Conservation (phyloP, 1,140 invertebrate genomes). For the Ylistrum balloti region DNA sequence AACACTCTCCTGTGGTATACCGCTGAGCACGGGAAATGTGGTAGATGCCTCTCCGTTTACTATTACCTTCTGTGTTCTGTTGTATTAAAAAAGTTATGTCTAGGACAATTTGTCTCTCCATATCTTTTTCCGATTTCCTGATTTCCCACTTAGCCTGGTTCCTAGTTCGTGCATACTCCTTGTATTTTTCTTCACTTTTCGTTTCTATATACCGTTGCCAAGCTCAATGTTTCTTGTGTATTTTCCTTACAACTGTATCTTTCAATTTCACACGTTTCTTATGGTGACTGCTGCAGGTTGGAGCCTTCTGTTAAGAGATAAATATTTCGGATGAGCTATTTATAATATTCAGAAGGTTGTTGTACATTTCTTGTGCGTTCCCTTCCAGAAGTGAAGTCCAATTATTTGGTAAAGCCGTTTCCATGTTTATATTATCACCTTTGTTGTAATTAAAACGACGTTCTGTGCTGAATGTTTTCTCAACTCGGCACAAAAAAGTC, state of each 20-base stretch:
- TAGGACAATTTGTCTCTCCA: too few species aligned
- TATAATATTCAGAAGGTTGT: not conserved
- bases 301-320: not conserved
- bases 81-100: too few species aligned
- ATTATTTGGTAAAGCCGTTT: not conserved
- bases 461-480: not conserved
- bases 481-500: not conserved
- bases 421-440: slow-evolving; percentile 37
- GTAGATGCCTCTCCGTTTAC: too few species aligned
- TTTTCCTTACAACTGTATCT: not conserved
- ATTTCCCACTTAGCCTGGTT: slow-evolving; percentile 35
- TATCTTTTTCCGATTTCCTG: not conserved
- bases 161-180: slow-evolving; percentile 4
- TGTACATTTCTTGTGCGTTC: not conserved
- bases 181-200: slow-evolving; percentile 2
- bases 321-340: not conserved
- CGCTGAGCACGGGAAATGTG: too few species aligned
- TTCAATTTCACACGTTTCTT: not conserved
- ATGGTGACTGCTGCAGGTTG: not conserved
- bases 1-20: too few species aligned
- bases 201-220: slow-evolving; percentile 46
- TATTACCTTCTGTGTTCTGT: too few species aligned
- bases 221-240: slow-evolving; percentile 13
- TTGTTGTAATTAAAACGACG: slow-evolving; percentile 40
- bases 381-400: not conserved